Percentiles rank a stretch among this genome's conserved stretches.
Conservation (phyloP, 2,888 invertebrate species). For the Spodoptera littoralis region DNA sequence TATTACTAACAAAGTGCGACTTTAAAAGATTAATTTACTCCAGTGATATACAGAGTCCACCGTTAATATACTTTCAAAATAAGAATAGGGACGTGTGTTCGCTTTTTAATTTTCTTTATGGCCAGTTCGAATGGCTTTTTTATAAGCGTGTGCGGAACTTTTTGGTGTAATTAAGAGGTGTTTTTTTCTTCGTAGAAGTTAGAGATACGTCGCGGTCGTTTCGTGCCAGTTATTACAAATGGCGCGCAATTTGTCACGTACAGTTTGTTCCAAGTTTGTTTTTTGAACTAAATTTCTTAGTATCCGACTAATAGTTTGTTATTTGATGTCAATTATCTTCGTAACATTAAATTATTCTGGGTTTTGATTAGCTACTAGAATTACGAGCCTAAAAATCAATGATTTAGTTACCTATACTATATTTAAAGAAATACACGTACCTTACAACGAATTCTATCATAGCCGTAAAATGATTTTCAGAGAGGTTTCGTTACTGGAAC, state of each 20-base stretch:
- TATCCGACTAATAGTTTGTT: no score
- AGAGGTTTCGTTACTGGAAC: no score
- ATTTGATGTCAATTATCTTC: no score
- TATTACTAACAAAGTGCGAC: slow-evolving; percentile 23
- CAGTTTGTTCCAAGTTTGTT: background rate
- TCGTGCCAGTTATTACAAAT: background rate
- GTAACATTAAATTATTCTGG: no score
- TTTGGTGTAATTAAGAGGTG: slow-evolving; percentile 1
- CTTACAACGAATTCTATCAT: no score
- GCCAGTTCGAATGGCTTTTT: background rate
- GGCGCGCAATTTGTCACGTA: no score
- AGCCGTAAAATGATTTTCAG: no score
- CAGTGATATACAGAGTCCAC: slow-evolving; percentile 32
- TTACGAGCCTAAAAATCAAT: no score
- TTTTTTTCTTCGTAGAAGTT: slow-evolving; percentile 3
- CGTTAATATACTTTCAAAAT: slow-evolving; percentile 35
- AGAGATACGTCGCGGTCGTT: background rate
- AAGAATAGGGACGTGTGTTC: background rate
- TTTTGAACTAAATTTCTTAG: no score
- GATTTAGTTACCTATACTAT: no score
- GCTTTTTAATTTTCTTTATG: slow-evolving; percentile 24
- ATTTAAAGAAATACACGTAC: no score
- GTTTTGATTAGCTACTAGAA: no score
- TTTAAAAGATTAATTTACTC: slow-evolving; percentile 39
- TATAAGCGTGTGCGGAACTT: slow-evolving; percentile 8